These are phyloP conservation scores for Labeo calbasu DNA, from an alignment of 2,797 vertebrate species.

Conservation along the genomic window DNA sequence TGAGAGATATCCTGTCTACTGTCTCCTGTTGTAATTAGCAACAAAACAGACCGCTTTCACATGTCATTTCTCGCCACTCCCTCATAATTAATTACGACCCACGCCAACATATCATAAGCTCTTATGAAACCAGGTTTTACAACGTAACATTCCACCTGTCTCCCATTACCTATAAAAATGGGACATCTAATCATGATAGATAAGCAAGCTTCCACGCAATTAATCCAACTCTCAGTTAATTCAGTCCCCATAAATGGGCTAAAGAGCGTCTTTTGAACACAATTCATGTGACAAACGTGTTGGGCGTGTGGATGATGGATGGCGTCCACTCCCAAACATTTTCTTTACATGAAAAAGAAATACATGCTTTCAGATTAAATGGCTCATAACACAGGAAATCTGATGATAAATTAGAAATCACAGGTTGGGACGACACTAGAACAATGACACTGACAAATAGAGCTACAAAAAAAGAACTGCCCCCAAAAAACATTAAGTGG, in stretches of 20 bases:
- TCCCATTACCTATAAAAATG: conserved; percentile 58
- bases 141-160: conserved; percentile 58
- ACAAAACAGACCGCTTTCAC: conserved; percentile 49
- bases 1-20: conserved; percentile 50
- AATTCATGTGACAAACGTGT: conserved; percentile 60
- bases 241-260: conserved; percentile 47
- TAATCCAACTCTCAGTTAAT: conserved; percentile 60
- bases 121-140: conserved; percentile 62
- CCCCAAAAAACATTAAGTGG: background rate
- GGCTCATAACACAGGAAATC: conserved; percentile 20
- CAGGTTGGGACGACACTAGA: conserved; percentile 14
- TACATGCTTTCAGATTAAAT: conserved; percentile 41
- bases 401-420: conserved; percentile 36
- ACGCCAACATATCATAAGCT: conserved; percentile 40
- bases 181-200: conserved; percentile 67
- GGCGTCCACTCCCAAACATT: conserved; percentile 42
- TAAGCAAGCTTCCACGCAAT: conserved; percentile 57
- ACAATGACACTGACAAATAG: conserved; percentile 12
- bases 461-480: background rate
- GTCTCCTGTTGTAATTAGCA: conserved; percentile 52
- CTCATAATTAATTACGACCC: conserved; percentile 55
- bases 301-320: conserved; percentile 57
- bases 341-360: conserved; percentile 46
- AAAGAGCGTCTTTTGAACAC: conserved; percentile 54
- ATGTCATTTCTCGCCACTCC: conserved; percentile 45